Base-by-base conservation (phyloP, 92 coral and sea anemone genomes). In the Epizoanthus stellaris region DNA sequence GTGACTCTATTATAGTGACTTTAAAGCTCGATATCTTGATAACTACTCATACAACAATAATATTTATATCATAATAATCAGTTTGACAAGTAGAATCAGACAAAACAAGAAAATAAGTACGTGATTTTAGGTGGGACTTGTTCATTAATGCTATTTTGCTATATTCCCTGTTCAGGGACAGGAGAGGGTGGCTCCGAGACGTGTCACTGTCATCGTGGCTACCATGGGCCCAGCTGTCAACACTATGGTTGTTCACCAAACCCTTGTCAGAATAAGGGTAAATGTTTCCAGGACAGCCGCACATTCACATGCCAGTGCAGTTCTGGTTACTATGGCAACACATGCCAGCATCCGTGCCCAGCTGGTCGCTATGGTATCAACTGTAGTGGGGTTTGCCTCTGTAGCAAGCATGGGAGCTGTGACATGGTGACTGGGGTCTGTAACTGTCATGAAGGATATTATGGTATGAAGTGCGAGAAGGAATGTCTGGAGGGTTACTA, bases 201-300 rank as follows among this genome's bases (percentile, higher is more conserved):
- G 16, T 97, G 99, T 74, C 92, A 89, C 63, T 97, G 99, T 75
- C 70, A 71, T 60, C 79, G 20, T 30, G 98, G 98, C 69, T 95
- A 89, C 91, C 99, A 97, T 87, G 99, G 99, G 16, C 88, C 91
- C 72, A 94, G 99, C 71, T 97, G 99, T 80, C 91, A 95, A 77
- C 96, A 97, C 80, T 85, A 70, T 42, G 98, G 99, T 23, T 97
- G 99, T 71, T 75, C 77, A 19, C 94, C 98, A 8, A 95, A 93
- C 87, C 99, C 99, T 5, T 97, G 99, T 61, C 82, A 73, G 21
- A 95, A 97, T 81, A 84, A 85, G 2, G 99, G 97, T 49, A 87
- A 71, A n/a, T 97, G 97, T 49, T 64, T 53, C 9, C 88, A 94
- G 59, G 36, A 23, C 45, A 45, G 76, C 58, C 68, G 65, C 73